A percentile compares a stretch with the other conserved stretches of the same genome.
These are phyloP conservation scores for Neoaliturus tenellus DNA, from an alignment of 2,888 invertebrate species.

Conservation along the genomic window DNA sequence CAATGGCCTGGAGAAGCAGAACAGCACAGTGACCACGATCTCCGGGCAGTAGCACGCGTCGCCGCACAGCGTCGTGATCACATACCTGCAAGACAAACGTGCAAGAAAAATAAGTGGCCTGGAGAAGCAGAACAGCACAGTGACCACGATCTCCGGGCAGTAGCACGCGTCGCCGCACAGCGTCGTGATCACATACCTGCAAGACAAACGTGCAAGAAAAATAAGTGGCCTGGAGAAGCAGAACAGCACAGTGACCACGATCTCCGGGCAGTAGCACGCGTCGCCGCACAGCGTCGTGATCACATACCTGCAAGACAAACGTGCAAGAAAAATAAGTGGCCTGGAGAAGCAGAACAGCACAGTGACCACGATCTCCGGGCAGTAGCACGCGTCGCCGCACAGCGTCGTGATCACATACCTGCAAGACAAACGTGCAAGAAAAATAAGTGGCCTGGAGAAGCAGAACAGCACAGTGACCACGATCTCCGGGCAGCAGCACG, in stretches of 20 bases:
- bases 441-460: too few species aligned
- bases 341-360: conserved; percentile 90
- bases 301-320: conserved; percentile 82
- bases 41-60: conserved; percentile 81
- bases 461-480: conserved; percentile 86
- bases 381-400: conserved; percentile 84
- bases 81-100: conserved; percentile 80
- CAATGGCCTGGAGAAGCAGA: too few species aligned
- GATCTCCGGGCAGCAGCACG: conserved; percentile 80
- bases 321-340: too few species aligned
- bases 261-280: conserved; percentile 80
- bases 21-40: conserved; percentile 81
- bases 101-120: too few species aligned
- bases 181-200: conserved; percentile 90
- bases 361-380: conserved; percentile 81
- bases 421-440: conserved; percentile 64
- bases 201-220: conserved; percentile 52
- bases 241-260: conserved; percentile 82
- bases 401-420: conserved; percentile 92
- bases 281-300: conserved; percentile 89
- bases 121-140: conserved; percentile 88
- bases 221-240: too few species aligned
- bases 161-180: conserved; percentile 85
- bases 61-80: conserved; percentile 89
- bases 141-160: conserved; percentile 81